Base-by-base conservation (phyloP, 1,140 invertebrate species). In the Penaeus vannamei region DNA sequence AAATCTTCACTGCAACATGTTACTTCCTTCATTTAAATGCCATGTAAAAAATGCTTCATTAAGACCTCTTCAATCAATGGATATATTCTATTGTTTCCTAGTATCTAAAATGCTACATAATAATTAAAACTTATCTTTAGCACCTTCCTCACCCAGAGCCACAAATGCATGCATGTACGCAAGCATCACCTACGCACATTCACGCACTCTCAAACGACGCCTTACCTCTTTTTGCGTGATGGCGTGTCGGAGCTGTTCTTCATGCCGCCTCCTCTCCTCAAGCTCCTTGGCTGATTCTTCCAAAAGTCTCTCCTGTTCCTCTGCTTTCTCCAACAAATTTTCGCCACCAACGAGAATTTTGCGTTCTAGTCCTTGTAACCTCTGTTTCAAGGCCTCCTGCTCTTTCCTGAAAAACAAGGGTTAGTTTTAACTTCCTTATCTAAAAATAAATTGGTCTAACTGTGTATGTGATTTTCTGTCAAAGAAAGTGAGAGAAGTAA, bases 261-360 rank as follows among this genome's bases (percentile, higher is more conserved):
- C 98, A 90, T 96, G 96, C 76, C 96, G 94, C 85, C 96, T 96
- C 64, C 97, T 94, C 91, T 96, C 95, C 92, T 99, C 97, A 76
- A 99, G 93, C 93, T 99, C 98, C 59, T 95, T 94, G n/a, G 97
- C 96, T 4, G 97, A 97, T 89, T 97, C 97, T 91, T 98, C 97
- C 23, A 99, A 94, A 36, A 99, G 93, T 87, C 96, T 94, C 91
- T 99, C 97, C 92, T 99, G 98, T 17, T 97, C 95, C 93, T 99
- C 97, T 0, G 98, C 98, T 93, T 99, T 99, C 93, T 99, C 98
- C 86, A 99, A 94, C 17, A 99, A 94, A 94, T 99, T 99, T 93
- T 99, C 99, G 14, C 99, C 99, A 1, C 99, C 99, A 17, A 99
- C 97, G 32, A 99, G 95, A 83, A 99, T 98, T 93, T 99, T 98